These are phyloP conservation scores for Setophaga kirtlandii DNA, from an alignment of 2,113 vertebrate genomes.

Conservation along the genomic window DNA sequence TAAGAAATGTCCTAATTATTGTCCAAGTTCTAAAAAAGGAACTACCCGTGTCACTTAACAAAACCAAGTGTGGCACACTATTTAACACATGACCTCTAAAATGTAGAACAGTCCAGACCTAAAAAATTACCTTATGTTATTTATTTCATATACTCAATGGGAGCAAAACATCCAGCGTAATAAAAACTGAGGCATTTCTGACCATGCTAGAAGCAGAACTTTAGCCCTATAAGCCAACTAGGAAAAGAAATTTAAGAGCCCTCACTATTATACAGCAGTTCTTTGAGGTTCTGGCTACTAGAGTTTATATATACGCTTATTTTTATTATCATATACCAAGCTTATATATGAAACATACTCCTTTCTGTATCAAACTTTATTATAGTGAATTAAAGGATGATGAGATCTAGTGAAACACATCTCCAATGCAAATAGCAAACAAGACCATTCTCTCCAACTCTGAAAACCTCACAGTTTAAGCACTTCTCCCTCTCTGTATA, in stretches of 20 bases:
- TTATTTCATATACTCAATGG: background rate
- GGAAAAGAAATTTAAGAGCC: background rate
- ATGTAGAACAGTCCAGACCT: background rate
- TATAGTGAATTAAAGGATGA: background rate
- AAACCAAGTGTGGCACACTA: background rate
- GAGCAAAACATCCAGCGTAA: background rate
- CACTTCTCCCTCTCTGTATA: background rate
- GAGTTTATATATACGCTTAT: background rate
- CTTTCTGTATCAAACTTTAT: background rate
- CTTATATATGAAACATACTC: background rate
- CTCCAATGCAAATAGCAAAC: background rate
- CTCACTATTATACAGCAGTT: background rate
- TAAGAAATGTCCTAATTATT: background rate
- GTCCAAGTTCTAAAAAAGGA: background rate
- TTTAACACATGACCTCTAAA: background rate
- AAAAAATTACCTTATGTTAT: background rate
- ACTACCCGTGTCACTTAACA: background rate
- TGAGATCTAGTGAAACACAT: background rate
- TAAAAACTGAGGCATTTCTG: background rate
- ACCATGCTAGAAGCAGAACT: background rate
- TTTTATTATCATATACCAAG: background rate
- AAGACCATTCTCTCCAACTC: background rate
- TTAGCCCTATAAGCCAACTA: background rate
- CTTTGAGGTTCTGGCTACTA: background rate
- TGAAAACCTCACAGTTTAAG: background rate